Base-by-base conservation (phyloP, 1,140 invertebrate species). In the Holcopasites calliopsidis region DNA sequence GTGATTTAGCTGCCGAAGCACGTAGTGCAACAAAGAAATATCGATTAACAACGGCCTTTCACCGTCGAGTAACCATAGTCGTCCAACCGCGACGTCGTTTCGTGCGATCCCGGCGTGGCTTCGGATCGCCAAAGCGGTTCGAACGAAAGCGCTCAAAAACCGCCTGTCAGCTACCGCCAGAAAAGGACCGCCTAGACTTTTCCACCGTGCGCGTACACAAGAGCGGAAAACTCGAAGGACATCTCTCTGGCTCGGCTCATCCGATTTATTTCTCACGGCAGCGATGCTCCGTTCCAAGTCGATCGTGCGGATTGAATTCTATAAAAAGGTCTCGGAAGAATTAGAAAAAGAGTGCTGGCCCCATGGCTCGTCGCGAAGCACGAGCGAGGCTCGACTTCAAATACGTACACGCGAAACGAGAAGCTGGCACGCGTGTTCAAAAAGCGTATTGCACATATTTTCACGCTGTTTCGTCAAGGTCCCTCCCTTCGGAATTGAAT, bases 361-460 rank as follows among this genome's bases (percentile, higher is more conserved):
- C 26, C 38, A 42, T 62, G 26, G 21, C 21, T 44, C 31, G 31
- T 62, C 26, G 60, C 2, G 31, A 62, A 62, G 44, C 13, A 42
- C 18, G 18, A 6, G 26, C n/a, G n/a, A n/a, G n/a, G 3, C 26
- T 47, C 26, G 7, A 31, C 4, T 26, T 1, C 5, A 40, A 28
- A 62, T 44, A 31, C 8, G 6, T 26, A 5, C 38, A 38, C 11
- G 7, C 4, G 38, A 13, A 8, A 33, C n/a, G 31, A 28, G 18
- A 23, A 38, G 11, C 21, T 31, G 26, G 18, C 26, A 26, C 18
- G 16, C 10, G 26, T 26, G 8, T 42, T 1, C n/a, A n/a, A n/a
- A n/a, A 28, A 16, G 58, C 38, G 58, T 62, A n/a, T 47, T 47
- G n/a, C n/a, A 31, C 31, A 49, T 49, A 38, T 50, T 62, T 62